Evolutionary conservation across 2,888 invertebrate genomes (phyloP).

Genomic region (Empis livida): DNA sequence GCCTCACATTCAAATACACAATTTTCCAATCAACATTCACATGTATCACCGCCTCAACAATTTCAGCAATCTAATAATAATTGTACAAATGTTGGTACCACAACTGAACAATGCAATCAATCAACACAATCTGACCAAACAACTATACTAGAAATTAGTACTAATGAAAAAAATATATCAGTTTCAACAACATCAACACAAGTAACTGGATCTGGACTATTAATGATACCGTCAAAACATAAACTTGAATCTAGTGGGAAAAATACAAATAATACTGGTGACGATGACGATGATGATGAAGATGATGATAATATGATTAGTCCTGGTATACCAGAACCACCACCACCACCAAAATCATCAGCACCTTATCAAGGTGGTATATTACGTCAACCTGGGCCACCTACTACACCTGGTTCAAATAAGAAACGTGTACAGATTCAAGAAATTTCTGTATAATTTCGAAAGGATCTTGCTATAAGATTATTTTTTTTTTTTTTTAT

Average conservation of each 20-base stretch:
- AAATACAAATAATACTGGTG: constrained; percentile 19
- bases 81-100: constrained; percentile 5
- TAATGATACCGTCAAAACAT: not conserved
- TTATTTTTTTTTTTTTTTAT: no score
- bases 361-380: constrained; percentile 41
- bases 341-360: constrained; percentile 38
- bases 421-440: constrained; percentile 88
- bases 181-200: not conserved
- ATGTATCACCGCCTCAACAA: not conserved
- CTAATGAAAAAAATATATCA: constrained; percentile 12
- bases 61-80: not conserved
- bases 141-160: constrained; percentile 14
- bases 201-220: not conserved
- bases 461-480: no score
- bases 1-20: not conserved
- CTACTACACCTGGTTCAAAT: constrained; percentile 54
- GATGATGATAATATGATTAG: constrained; percentile 31
- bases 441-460: constrained; percentile 67
- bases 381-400: constrained; percentile 42
- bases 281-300: constrained; percentile 34
- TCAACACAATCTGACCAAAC: constrained; percentile 16
- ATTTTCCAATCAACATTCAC: not conserved
- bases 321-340: constrained; percentile 46
- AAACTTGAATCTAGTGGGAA: not conserved
- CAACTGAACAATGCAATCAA: constrained; percentile 16